phyloP scores from a whole-genome alignment of 2,797 vertebrate species.

The Huso huso region DNA sequence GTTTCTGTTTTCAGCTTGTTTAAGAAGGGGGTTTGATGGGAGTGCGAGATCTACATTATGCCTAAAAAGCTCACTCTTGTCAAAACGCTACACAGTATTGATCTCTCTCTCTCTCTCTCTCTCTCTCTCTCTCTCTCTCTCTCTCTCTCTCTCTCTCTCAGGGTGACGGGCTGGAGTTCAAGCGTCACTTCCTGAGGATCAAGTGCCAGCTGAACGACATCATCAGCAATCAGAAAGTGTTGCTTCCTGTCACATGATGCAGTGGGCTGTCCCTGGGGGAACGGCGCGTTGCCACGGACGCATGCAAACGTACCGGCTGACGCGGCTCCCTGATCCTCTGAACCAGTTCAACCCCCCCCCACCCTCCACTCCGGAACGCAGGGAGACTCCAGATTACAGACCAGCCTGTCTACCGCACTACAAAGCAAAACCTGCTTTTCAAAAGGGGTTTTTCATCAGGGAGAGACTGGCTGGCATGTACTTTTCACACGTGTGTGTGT shows the following conservation, averaged over 20 bases:
- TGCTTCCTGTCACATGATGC: constrained; percentile 59
- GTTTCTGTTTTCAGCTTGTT: too few species aligned
- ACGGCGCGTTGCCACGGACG: too few species aligned
- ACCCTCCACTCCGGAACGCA: neutral
- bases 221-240: constrained; percentile 77
- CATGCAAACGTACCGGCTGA: neutral
- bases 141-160: constrained; percentile 40
- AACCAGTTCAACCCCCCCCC: neutral
- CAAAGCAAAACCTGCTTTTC: neutral
- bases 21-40: too few species aligned
- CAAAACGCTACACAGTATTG: too few species aligned
- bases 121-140: constrained; percentile 16
- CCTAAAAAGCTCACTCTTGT: too few species aligned
- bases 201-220: constrained; percentile 81
- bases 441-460: neutral
- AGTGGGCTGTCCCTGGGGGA: neutral
- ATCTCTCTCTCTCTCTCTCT: constrained; percentile 4
- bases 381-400: neutral
- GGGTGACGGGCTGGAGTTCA: constrained; percentile 95
- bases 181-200: constrained; percentile 86
- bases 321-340: too few species aligned
- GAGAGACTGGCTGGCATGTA: too few species aligned
- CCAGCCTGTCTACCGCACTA: neutral
- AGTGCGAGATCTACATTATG: too few species aligned
- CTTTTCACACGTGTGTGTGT: neutral